phyloP scores from a whole-genome alignment of 2,797 vertebrate genomes.

The Iguana delicatissima region DNA sequence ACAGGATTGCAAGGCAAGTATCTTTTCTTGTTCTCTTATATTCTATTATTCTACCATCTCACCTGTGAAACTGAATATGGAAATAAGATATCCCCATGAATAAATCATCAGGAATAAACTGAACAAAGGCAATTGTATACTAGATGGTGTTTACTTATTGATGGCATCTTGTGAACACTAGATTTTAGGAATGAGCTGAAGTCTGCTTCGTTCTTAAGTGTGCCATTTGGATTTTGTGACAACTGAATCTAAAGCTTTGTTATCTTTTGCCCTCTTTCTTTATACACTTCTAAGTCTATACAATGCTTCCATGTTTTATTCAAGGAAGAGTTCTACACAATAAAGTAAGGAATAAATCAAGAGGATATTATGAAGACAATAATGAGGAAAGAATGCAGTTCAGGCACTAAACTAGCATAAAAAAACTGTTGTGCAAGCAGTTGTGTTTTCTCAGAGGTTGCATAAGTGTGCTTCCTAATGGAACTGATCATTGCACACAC shows the following conservation, averaged over 20 bases:
- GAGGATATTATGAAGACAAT: background rate
- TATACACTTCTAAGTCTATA: background rate
- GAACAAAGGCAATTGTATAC: constrained; percentile 83
- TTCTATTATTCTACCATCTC: constrained; percentile 65
- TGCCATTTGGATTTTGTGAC: constrained; percentile 61
- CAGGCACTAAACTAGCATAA: background rate
- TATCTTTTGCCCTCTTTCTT: background rate
- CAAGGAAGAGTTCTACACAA: background rate
- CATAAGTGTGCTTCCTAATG: too few relatives aligned
- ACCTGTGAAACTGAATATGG: constrained; percentile 81
- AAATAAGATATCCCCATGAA: constrained; percentile 83
- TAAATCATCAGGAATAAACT: constrained; percentile 82
- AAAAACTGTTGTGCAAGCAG: too few relatives aligned
- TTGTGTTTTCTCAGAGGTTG: too few relatives aligned
- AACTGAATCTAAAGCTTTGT: constrained; percentile 1
- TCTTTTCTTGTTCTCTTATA: constrained; percentile 66
- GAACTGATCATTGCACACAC: too few relatives aligned
- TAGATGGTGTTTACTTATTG: constrained; percentile 81
- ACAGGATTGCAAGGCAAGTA: constrained; percentile 54
- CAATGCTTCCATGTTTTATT: background rate
- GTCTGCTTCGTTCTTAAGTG: constrained; percentile 18
- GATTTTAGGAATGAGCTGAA: constrained; percentile 59
- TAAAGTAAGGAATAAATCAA: background rate
- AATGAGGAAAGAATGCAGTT: background rate
- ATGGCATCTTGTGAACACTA: constrained; percentile 75